Conservation (phyloP, 2,113 vertebrate genomes). For the Elanus axillaris region DNA sequence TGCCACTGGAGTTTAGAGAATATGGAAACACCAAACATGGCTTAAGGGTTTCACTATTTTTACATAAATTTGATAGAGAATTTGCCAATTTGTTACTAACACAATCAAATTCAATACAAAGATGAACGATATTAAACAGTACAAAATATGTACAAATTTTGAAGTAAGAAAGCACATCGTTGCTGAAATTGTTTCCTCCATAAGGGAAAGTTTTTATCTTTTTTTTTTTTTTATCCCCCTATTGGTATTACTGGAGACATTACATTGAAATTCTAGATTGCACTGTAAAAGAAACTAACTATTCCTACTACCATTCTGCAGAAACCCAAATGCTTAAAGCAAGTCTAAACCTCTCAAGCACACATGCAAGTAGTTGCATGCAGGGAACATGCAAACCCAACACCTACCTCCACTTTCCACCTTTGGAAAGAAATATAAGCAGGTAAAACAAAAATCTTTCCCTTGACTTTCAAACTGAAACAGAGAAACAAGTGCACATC, state of each 20-base stretch:
- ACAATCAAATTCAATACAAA: background rate
- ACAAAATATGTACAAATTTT: background rate
- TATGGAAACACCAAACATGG: fast-evolving
- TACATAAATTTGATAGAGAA: background rate
- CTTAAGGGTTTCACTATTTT: background rate
- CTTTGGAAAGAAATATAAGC: constrained; percentile 21
- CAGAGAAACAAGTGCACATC: background rate
- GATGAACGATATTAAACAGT: background rate
- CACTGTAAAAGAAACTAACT: background rate
- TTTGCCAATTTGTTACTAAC: background rate
- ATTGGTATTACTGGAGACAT: background rate
- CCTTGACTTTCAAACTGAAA: background rate
- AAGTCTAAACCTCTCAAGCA: constrained; percentile 2
- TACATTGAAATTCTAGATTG: background rate
- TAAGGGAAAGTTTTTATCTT: background rate
- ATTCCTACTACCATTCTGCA: background rate
- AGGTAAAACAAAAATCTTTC: background rate
- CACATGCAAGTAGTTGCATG: background rate
- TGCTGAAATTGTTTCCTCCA: background rate
- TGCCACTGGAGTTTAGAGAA: background rate
- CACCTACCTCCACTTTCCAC: constrained; percentile 32
- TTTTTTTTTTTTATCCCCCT: too few species aligned
- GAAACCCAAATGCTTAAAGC: background rate
- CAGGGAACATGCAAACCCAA: constrained; percentile 25
- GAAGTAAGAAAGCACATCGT: background rate